phyloP scores from a whole-genome alignment of 1,140 invertebrate genomes.

The Drosophila setifemur region DNA sequence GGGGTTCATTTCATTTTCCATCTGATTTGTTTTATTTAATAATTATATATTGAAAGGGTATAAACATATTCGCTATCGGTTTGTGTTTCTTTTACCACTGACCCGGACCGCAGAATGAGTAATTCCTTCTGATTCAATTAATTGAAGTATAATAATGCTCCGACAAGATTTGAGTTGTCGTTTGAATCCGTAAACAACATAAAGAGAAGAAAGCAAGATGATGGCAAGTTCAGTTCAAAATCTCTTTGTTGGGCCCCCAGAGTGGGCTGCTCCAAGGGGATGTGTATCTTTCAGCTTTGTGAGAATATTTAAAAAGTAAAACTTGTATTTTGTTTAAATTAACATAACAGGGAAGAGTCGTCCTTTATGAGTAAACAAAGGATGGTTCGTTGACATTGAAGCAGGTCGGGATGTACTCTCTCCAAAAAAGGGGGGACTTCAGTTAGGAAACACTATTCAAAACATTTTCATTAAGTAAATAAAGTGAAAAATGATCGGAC shows the following conservation, averaged over 20 bases:
- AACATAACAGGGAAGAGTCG: neutral
- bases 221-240: conserved; percentile 38
- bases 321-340: conserved; percentile 34
- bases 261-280: neutral
- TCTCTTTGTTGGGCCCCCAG: conserved; percentile 9
- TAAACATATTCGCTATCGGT: too few species aligned
- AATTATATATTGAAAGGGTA: too few species aligned
- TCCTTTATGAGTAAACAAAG: conserved; percentile 21
- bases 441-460: too few species aligned
- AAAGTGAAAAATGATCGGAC: too few species aligned
- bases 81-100: conserved; percentile 28
- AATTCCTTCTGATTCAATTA: conserved; percentile 64
- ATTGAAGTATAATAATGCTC: conserved; percentile 47
- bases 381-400: conserved; percentile 28
- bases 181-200: conserved; percentile 17
- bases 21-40: too few species aligned
- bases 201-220: conserved; percentile 1
- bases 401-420: neutral
- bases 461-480: too few species aligned
- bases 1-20: too few species aligned
- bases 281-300: conserved; percentile 2
- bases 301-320: conserved; percentile 41
- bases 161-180: conserved; percentile 25
- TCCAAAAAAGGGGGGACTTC: neutral
- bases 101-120: conserved; percentile 32